Conservation (phyloP, 1,140 invertebrate species). For the Macrotrachela quadricornifera region DNA sequence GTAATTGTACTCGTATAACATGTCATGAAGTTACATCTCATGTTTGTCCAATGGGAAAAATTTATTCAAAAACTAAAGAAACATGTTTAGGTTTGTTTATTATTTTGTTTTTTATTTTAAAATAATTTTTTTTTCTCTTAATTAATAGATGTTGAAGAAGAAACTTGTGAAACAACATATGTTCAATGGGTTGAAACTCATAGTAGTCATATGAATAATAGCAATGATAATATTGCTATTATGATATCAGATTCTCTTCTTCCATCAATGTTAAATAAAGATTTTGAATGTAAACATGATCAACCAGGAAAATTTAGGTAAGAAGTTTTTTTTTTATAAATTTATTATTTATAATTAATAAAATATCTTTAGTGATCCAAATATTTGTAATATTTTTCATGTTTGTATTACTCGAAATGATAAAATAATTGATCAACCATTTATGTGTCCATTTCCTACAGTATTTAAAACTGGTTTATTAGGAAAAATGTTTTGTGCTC, state of each 20-base stretch:
- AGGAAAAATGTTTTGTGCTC: constrained; percentile 5
- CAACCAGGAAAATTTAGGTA: too few relatives aligned
- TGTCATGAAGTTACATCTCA: background rate
- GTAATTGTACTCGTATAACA: background rate
- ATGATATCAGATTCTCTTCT: too few relatives aligned
- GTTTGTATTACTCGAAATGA: constrained; percentile 2
- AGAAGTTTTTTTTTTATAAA: too few relatives aligned
- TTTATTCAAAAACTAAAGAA: background rate
- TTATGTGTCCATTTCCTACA: constrained; percentile 3
- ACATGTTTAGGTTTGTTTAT: background rate
- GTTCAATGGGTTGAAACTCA: background rate
- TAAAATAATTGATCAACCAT: constrained; percentile 1
- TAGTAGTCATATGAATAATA: too few relatives aligned
- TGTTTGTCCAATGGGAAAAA: constrained; percentile 2
- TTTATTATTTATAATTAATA: background rate
- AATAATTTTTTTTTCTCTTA: too few relatives aligned
- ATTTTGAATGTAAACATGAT: too few relatives aligned
- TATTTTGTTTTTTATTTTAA: too few relatives aligned
- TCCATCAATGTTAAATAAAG: too few relatives aligned
- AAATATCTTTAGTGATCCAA: background rate
- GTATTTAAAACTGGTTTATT: background rate
- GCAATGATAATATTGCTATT: too few relatives aligned
- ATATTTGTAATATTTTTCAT: constrained; percentile 9
- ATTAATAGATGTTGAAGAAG: background rate
- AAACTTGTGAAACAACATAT: constrained; percentile 4